phyloP scores from a whole-genome alignment of 1,140 invertebrate species.

The Theocolax elegans region DNA sequence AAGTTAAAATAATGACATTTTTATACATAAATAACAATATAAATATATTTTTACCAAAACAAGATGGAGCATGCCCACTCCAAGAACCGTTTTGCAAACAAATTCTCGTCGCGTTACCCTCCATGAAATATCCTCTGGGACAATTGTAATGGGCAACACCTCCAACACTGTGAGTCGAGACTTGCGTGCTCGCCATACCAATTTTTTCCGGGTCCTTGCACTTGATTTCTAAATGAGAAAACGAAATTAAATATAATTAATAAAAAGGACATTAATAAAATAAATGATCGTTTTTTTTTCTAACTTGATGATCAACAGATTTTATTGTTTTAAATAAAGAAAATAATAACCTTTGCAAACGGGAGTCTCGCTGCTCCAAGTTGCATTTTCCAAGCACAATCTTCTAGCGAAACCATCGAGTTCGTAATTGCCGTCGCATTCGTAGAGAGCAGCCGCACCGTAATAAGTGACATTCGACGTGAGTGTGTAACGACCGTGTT shows the following conservation, averaged over 20 bases:
- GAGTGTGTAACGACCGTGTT: conserved; percentile 79
- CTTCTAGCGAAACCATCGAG: conserved; percentile 83
- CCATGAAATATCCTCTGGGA: conserved; percentile 80
- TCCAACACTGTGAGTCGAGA: conserved; percentile 78
- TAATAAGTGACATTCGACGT: conserved; percentile 89
- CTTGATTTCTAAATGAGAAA: conserved; percentile 74
- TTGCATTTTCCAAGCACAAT: conserved; percentile 86
- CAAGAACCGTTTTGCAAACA: conserved; percentile 84
- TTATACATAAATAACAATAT: too few species aligned
- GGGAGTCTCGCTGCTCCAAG: conserved; percentile 84
- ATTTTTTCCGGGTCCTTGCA: conserved; percentile 77
- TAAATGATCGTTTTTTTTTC: too few species aligned
- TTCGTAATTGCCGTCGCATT: conserved; percentile 84
- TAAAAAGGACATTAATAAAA: too few species aligned
- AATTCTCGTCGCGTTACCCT: conserved; percentile 82
- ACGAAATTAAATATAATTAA: not conserved
- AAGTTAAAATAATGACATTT: too few species aligned
- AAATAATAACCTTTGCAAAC: conserved; percentile 75
- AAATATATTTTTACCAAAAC: too few species aligned
- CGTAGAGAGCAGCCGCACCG: conserved; percentile 84
- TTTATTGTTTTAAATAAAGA: too few species aligned
- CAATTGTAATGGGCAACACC: conserved; percentile 84
- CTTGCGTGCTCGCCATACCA: conserved; percentile 70
- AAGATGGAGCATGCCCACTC: conserved; percentile 81
- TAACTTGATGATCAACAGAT: too few species aligned